Base-by-base conservation (phyloP, 2,113 vertebrate species). In the Hypanus sabinus region DNA sequence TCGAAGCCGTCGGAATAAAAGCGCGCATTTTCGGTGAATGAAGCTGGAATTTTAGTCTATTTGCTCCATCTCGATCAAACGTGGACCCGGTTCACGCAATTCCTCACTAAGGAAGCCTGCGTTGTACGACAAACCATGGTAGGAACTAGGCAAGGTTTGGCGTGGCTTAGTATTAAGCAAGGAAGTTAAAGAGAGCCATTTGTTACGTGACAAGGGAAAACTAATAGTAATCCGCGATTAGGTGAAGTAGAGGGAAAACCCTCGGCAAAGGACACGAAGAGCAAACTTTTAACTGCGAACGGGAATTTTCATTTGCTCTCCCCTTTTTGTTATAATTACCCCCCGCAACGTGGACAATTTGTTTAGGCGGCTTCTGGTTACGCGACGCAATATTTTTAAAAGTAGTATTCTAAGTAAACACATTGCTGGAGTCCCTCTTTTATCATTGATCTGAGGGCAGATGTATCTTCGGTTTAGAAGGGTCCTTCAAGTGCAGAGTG, bases 1-100 rank as follows among this genome's bases (percentile, higher is more conserved):
- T 73, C 27, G 91, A 24, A 38, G 36, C 60, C 20, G 62, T 68
- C 87, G 20, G 87, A 27, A 38, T 36, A 94, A 55, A 30, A n/a
- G 91, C 80, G 57, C 93, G 57, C 76, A 70, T 79, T 87, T 94
- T 94, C 57, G 60, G 80, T 65, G 91, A 94, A 36, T 95, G 95
- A 96, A 96, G 96, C 96, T 96, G 95, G 96, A 96, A 97, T 96
- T 96, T 97, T 96, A 97, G 96, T 96, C 97, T 97, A 97, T 97
- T 97, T 97, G 97, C 96, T 96, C 97, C 96, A 97, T 97, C 97
- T 97, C 96, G 95, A 97, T 97, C 96, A 97, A 96, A 96, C 96
- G 96, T 95, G 96, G 97, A 97, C 96, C 97, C 97, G 97, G 96
- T 96, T 96, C 95, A 95, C 95, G 96, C 95, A 96, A 95, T 96